Conservation (phyloP, 2,113 vertebrate species). For the Salvelinus alpinus region DNA sequence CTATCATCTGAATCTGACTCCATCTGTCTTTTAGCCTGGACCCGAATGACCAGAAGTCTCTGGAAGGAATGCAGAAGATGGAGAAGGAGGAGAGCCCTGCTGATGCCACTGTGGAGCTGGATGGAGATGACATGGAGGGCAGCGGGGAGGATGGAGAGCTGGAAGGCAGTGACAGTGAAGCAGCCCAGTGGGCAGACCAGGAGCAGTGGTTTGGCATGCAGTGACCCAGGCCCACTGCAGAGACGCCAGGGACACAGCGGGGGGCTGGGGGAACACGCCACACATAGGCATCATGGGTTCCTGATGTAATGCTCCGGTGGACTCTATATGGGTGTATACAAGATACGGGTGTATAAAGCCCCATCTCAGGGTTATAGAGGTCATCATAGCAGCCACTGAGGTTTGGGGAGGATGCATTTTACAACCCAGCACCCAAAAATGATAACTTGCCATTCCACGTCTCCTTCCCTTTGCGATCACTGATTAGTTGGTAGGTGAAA, state of each 20-base stretch:
- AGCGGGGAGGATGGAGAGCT: slow-evolving; percentile 97
- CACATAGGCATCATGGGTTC: background rate
- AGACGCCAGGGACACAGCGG: background rate
- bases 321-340: background rate
- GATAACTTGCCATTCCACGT: no score
- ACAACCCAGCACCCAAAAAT: background rate
- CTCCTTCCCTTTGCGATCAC: no score
- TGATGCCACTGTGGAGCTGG: slow-evolving; percentile 94
- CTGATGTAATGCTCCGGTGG: background rate
- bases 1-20: background rate
- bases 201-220: slow-evolving; percentile 99
- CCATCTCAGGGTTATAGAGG: background rate
- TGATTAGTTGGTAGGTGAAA: no score
- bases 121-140: slow-evolving; percentile 98
- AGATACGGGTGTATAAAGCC: no score
- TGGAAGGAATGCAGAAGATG: slow-evolving; percentile 99
- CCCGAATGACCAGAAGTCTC: slow-evolving; percentile 96
- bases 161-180: slow-evolving; percentile 97
- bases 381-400: background rate
- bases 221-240: slow-evolving; percentile 60
- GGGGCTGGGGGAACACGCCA: background rate
- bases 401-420: background rate
- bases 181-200: slow-evolving; percentile 97
- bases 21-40: slow-evolving; percentile 80
- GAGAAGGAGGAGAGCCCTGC: slow-evolving; percentile 98